phyloP scores from a whole-genome alignment of 2,888 invertebrate species.

The Rotaria macrura region DNA sequence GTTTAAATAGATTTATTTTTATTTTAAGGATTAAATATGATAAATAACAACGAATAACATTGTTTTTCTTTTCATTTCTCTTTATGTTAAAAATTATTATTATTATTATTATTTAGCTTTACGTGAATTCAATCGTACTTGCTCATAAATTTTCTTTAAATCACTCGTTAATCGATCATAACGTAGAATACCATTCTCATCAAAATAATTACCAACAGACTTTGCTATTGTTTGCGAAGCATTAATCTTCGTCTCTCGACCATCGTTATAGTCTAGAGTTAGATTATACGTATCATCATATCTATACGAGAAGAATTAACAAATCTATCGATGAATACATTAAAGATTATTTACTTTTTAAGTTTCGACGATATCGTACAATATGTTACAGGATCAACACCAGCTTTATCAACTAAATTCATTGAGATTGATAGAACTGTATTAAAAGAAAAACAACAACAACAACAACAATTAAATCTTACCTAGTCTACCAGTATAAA shows the following conservation, averaged over 20 bases:
- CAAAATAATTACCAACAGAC: slow-evolving; percentile 3
- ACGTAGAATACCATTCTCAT: slow-evolving; percentile 1
- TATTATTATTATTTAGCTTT: not conserved
- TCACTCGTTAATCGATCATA: not conserved
- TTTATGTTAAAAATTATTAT: no score
- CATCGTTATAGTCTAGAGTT: not conserved
- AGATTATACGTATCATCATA: not conserved
- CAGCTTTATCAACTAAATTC: not conserved
- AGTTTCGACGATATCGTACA: not conserved
- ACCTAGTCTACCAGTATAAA: not conserved
- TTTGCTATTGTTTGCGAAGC: not conserved
- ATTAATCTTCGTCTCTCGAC: not conserved
- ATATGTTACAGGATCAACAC: not conserved
- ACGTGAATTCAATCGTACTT: not conserved
- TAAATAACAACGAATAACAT: not conserved
- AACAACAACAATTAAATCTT: not conserved
- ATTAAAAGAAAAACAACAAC: no score
- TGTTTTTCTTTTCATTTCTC: not conserved
- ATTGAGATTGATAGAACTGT: no score
- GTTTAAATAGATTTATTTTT: not conserved
- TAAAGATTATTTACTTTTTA: not conserved
- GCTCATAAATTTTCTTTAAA: not conserved
- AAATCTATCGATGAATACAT: not conserved
- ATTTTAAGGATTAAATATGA: no score
- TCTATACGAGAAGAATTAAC: not conserved